A percentile compares a stretch with the other conserved stretches of the same genome.
These are phyloP conservation scores for Baryphthengus martii DNA, from an alignment of 2,113 vertebrate species.

Conservation along the genomic window DNA sequence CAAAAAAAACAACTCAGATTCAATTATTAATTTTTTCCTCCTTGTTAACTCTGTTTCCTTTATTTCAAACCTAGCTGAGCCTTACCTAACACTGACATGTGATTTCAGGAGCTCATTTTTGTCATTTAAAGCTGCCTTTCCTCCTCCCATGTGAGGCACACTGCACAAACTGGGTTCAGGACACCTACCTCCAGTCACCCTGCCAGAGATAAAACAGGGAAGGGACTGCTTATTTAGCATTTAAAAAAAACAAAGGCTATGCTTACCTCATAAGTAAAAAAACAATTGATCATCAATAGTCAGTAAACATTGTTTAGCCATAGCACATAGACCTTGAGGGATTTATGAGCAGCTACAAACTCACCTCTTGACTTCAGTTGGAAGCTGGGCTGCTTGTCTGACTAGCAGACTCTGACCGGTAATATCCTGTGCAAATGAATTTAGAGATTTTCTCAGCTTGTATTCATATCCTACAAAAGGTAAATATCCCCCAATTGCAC, in stretches of 20 bases:
- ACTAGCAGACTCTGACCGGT: constrained; percentile 1
- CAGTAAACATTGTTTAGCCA: constrained; percentile 42
- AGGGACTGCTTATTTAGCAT: not conserved
- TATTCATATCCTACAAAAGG: constrained; percentile 67
- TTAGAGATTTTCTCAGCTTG: constrained; percentile 75
- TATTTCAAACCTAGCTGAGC: not conserved
- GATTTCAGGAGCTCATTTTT: not conserved
- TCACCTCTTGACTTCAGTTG: constrained; percentile 10
- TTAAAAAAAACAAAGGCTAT: not conserved
- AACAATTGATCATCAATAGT: constrained; percentile 49
- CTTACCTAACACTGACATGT: not conserved
- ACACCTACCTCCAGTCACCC: not conserved
- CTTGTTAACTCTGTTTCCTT: not conserved
- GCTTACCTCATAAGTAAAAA: constrained; percentile 51
- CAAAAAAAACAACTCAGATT: too few species aligned
- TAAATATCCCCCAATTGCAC: constrained; percentile 72
- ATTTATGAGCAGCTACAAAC: constrained; percentile 47
- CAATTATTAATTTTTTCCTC: not conserved
- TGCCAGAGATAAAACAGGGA: not conserved
- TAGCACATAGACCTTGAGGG: not conserved
- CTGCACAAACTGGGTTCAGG: not conserved
- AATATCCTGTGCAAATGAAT: constrained; percentile 71
- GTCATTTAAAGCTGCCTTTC: not conserved
- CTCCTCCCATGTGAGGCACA: not conserved
- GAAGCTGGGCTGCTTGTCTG: not conserved